Conservation (phyloP, 1,140 invertebrate genomes). For the Paraescarpia echinospica region DNA sequence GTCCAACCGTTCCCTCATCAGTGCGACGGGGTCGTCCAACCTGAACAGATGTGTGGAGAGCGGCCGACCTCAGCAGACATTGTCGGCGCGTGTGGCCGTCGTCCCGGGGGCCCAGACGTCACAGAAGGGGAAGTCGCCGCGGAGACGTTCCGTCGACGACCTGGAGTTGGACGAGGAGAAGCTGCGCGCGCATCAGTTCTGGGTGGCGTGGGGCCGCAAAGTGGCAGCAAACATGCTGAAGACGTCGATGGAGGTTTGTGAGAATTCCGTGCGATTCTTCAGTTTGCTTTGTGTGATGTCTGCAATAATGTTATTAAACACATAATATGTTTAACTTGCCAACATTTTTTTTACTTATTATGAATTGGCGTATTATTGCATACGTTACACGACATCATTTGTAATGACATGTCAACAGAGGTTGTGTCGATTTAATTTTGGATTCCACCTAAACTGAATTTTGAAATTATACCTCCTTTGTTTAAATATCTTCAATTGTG, state of each 20-base stretch:
- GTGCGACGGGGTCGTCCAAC: background rate
- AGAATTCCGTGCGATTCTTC: background rate
- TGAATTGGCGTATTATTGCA: background rate
- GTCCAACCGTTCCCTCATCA: background rate
- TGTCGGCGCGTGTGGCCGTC: background rate
- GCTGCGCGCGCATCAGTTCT: background rate
- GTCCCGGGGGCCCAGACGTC: background rate
- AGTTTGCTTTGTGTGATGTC: background rate
- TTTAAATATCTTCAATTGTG: too few species aligned
- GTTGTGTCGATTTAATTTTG: too few species aligned
- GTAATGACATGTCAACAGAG: too few species aligned
- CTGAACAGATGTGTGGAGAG: background rate
- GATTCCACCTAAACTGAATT: too few species aligned
- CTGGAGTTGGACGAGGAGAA: background rate
- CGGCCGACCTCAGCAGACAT: background rate
- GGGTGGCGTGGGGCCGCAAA: background rate
- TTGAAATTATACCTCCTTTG: too few species aligned
- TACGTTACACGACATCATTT: background rate
- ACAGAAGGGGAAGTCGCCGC: background rate
- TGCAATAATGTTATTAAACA: background rate
- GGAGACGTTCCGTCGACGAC: background rate
- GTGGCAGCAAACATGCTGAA: background rate
- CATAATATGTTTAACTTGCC: too few species aligned
- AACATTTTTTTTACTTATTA: too few species aligned
- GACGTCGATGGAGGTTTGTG: background rate